Evolutionary conservation across 2,888 invertebrate species (phyloP).

Genomic region (Pyrocoelia pectoralis): DNA sequence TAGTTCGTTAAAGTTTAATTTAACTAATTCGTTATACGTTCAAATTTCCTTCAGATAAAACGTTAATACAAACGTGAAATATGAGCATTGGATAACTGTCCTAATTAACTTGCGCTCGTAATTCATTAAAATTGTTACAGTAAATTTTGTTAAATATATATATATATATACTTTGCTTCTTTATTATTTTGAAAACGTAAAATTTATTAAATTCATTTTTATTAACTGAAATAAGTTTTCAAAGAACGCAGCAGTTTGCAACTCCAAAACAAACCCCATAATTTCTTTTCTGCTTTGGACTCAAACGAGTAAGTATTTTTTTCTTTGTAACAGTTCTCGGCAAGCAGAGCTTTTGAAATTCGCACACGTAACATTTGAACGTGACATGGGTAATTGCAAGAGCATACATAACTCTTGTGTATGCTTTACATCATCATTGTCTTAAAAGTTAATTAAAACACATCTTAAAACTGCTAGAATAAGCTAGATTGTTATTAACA

Average conservation of each 20-base stretch:
- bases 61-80: background rate
- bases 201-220: slow-evolving; percentile 40
- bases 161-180: background rate
- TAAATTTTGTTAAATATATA: background rate
- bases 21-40: background rate
- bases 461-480: too few species aligned
- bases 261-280: slow-evolving; percentile 41
- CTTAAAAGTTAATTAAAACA: too few species aligned
- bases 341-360: slow-evolving; percentile 41
- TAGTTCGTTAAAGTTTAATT: background rate
- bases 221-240: slow-evolving; percentile 41
- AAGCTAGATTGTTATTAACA: slow-evolving; percentile 5
- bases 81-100: background rate
- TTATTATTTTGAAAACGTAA: slow-evolving; percentile 33
- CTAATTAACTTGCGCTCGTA: background rate
- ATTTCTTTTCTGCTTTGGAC: slow-evolving; percentile 36
- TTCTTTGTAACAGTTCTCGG: slow-evolving; percentile 34
- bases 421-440: too few species aligned
- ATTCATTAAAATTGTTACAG: background rate
- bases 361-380: slow-evolving; percentile 43
- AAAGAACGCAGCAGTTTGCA: slow-evolving; percentile 40
- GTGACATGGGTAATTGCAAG: slow-evolving; percentile 41
- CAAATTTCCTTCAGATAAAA: background rate
- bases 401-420: slow-evolving; percentile 21
- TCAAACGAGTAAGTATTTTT: slow-evolving; percentile 36